A percentile compares a stretch with the other conserved stretches of the same genome.
Evolutionary conservation across 2,797 vertebrate species (phyloP).

Genomic region (Hemibagrus guttatus): DNA sequence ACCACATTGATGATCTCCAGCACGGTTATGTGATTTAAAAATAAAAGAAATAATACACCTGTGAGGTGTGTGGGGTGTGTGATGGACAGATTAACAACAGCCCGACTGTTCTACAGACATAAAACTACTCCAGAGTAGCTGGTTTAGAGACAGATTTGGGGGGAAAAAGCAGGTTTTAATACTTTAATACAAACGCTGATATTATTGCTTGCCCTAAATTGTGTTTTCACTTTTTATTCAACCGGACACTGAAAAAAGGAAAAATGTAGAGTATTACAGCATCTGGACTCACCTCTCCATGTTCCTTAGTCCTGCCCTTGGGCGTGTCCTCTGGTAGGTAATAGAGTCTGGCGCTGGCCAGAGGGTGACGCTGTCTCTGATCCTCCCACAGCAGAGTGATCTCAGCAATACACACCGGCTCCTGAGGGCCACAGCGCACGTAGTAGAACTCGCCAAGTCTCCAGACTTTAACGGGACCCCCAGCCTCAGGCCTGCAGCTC

Average conservation of each 20-base stretch:
- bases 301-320: conserved; percentile 75
- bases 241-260: background rate
- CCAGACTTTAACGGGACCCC: conserved; percentile 69
- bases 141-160: background rate
- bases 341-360: conserved; percentile 81
- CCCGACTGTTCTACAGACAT: background rate
- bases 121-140: background rate
- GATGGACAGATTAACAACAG: background rate
- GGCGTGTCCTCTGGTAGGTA: conserved; percentile 81
- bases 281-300: conserved; percentile 74
- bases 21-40: background rate
- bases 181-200: background rate
- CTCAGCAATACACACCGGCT: conserved; percentile 79
- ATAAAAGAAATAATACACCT: too few species aligned
- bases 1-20: background rate
- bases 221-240: background rate
- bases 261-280: background rate
- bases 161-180: background rate
- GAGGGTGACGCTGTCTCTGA: conserved; percentile 72
- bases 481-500: conserved; percentile 63
- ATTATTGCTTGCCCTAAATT: background rate
- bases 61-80: too few species aligned
- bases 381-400: conserved; percentile 83
- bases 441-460: conserved; percentile 81
- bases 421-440: conserved; percentile 76